Evolutionary conservation across 1,140 invertebrate species (phyloP).

Genomic region (Drosophila truncata): DNA sequence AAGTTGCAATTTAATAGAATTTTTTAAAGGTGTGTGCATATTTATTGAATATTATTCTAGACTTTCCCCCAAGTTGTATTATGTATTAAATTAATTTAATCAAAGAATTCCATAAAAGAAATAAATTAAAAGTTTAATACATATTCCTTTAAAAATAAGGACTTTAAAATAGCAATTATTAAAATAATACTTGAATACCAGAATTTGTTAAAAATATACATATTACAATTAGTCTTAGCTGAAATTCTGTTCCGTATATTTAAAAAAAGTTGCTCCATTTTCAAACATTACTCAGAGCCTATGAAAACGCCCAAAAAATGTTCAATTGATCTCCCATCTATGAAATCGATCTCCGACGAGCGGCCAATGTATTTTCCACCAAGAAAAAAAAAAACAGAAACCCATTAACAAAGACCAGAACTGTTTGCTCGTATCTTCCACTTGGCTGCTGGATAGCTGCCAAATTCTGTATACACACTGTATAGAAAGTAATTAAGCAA

Average conservation of each 20-base stretch:
- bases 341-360: slow-evolving; percentile 54
- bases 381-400: neutral
- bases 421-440: slow-evolving; percentile 31
- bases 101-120: neutral
- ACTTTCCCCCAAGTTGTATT: too few species aligned
- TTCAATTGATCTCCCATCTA: slow-evolving; percentile 38
- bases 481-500: slow-evolving; percentile 79
- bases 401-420: slow-evolving; percentile 42
- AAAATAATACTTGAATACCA: too few species aligned
- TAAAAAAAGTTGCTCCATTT: slow-evolving; percentile 1
- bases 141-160: too few species aligned
- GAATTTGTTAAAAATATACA: too few species aligned
- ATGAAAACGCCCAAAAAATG: slow-evolving; percentile 15
- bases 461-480: slow-evolving; percentile 43
- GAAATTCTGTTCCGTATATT: too few species aligned
- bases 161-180: too few species aligned
- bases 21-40: neutral
- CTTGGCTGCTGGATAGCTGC: slow-evolving; percentile 50
- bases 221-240: neutral
- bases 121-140: too few species aligned
- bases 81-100: neutral
- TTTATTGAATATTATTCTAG: too few species aligned
- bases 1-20: neutral
- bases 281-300: slow-evolving; percentile 4
- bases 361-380: slow-evolving; percentile 13